These are phyloP conservation scores for Osmerus eperlanus DNA, from an alignment of 2,113 vertebrate species.

Conservation along the genomic window DNA sequence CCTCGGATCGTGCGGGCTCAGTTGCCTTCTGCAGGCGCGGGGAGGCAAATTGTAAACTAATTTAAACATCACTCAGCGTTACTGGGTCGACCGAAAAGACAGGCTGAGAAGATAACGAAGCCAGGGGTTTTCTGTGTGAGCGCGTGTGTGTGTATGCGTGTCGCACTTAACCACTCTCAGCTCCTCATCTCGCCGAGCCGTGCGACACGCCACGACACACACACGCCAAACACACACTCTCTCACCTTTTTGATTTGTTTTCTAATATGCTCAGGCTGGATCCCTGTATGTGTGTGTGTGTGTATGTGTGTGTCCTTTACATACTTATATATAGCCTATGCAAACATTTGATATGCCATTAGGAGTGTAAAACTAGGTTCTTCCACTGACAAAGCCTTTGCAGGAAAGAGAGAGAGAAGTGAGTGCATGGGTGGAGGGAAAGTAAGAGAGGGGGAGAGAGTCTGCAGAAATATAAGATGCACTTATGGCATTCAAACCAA, in stretches of 20 bases:
- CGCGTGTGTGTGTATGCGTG: constrained; percentile 16
- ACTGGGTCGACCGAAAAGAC: constrained; percentile 91
- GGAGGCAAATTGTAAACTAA: constrained; percentile 99
- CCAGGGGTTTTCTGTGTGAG: constrained; percentile 44
- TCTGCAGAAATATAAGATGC: background rate
- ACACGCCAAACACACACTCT: constrained; percentile 9
- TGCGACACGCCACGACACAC: constrained; percentile 18
- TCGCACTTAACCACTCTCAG: constrained; percentile 6
- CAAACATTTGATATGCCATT: constrained; percentile 71
- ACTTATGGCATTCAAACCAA: constrained; percentile 34
- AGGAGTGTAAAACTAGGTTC: constrained; percentile 44
- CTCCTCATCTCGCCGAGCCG: constrained; percentile 12
- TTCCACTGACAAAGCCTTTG: too few species aligned
- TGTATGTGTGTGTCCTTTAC: constrained; percentile 54
- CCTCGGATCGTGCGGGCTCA: constrained; percentile 91
- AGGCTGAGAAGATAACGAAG: constrained; percentile 89
- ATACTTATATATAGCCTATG: constrained; percentile 67
- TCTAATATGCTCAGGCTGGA: constrained; percentile 51
- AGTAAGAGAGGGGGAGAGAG: too few species aligned
- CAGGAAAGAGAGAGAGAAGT: background rate
- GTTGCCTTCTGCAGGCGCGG: constrained; percentile 90
- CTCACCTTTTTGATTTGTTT: constrained; percentile 56
- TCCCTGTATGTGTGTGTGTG: constrained; percentile 20
- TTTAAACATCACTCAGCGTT: constrained; percentile 99
- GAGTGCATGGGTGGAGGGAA: too few species aligned